These are phyloP conservation scores for Forficula auricularia DNA, from an alignment of 1,140 invertebrate species.

Conservation along the genomic window DNA sequence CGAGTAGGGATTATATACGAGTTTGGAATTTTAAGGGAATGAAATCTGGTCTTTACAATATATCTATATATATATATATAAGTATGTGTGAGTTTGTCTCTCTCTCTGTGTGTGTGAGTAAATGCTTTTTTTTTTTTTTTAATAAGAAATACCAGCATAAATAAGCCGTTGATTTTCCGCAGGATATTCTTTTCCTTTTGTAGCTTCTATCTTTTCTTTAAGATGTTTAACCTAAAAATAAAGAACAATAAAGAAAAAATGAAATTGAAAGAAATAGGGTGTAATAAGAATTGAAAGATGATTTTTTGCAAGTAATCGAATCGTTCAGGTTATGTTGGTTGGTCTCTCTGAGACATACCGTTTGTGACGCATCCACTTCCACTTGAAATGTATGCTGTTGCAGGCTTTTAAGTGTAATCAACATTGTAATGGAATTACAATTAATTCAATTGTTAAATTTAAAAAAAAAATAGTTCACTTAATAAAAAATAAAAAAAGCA, in stretches of 20 bases:
- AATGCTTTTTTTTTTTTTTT: too few species aligned
- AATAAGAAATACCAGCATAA: slow-evolving; percentile 60
- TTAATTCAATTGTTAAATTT: too few species aligned
- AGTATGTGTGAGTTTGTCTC: too few species aligned
- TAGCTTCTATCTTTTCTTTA: slow-evolving; percentile 79
- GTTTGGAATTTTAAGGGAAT: too few species aligned
- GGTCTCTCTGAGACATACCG: slow-evolving; percentile 42
- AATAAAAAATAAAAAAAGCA: neutral
- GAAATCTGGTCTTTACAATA: too few species aligned
- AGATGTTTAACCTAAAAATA: slow-evolving; percentile 60
- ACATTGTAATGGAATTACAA: slow-evolving; percentile 36
- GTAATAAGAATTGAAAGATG: neutral
- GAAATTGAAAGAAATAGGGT: neutral
- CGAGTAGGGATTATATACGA: too few species aligned
- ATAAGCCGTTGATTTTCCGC: slow-evolving; percentile 82
- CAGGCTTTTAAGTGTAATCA: slow-evolving; percentile 83
- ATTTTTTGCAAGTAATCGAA: neutral
- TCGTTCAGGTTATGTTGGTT: neutral
- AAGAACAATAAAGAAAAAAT: slow-evolving; percentile 5
- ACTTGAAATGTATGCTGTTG: slow-evolving; percentile 87
- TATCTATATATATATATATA: too few species aligned
- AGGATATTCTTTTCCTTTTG: slow-evolving; percentile 73
- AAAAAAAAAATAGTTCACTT: neutral
- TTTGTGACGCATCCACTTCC: slow-evolving; percentile 68
- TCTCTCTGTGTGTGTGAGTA: too few species aligned